phyloP scores from a whole-genome alignment of 2,888 invertebrate genomes.

The Drepanosiphum platanoidis region DNA sequence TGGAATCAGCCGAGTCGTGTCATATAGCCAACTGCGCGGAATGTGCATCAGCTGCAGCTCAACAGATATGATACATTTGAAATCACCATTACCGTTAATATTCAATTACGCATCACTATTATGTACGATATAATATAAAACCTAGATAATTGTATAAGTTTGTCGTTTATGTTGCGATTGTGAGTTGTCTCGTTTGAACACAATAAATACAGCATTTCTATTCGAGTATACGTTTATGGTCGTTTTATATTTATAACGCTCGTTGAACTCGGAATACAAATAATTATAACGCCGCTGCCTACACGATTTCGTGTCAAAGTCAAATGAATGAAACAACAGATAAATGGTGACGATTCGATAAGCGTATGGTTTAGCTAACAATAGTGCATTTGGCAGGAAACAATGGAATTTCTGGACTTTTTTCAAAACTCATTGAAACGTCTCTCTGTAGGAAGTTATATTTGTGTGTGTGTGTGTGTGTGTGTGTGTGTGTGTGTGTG shows the following conservation, averaged over 20 bases:
- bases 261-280: not conserved
- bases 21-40: constrained; percentile 53
- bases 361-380: constrained; percentile 39
- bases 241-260: not conserved
- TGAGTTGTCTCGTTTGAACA: not conserved
- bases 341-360: constrained; percentile 25
- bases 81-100: constrained; percentile 1
- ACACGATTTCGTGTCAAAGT: constrained; percentile 15
- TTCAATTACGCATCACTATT: not conserved
- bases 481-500: not conserved
- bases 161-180: not conserved
- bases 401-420: constrained; percentile 47
- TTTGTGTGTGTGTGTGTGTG: constrained; percentile 14
- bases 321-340: constrained; percentile 44
- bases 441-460: constrained; percentile 8
- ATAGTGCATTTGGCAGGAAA: constrained; percentile 56
- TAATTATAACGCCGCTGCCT: not conserved
- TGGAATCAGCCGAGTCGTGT: constrained; percentile 56
- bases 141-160: constrained; percentile 11
- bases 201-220: not conserved
- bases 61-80: constrained; percentile 43
- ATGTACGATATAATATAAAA: not conserved
- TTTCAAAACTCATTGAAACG: constrained; percentile 30
- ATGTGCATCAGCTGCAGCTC: constrained; percentile 52
- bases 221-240: not conserved